Percentiles rank a stretch among this genome's conserved stretches.
Conservation (phyloP, 1,140 invertebrate species). For the Maconellicoccus hirsutus region DNA sequence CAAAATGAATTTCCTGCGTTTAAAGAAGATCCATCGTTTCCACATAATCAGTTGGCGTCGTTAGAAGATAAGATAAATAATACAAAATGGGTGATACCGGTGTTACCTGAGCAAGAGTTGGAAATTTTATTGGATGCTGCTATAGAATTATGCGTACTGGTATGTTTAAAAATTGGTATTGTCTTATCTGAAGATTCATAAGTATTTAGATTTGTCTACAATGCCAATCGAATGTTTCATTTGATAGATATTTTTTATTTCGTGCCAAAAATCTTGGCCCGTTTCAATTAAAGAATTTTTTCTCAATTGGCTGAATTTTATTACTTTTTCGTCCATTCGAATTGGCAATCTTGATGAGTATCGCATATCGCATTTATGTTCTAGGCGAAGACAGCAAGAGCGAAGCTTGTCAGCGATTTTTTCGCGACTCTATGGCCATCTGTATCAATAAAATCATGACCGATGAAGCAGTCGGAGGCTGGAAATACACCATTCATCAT, state of each 20-base stretch:
- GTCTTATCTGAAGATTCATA: no score
- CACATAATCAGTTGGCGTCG: slow-evolving; percentile 66
- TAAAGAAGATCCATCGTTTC: slow-evolving; percentile 48
- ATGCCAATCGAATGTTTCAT: no score
- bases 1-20: slow-evolving; percentile 18
- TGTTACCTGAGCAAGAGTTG: slow-evolving; percentile 88
- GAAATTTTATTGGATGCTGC: slow-evolving; percentile 82
- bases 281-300: no score
- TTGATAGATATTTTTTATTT: no score
- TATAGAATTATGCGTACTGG: slow-evolving; percentile 71
- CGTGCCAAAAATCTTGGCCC: no score
- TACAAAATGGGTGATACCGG: slow-evolving; percentile 92
- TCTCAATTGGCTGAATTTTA: no score
- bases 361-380: no score
- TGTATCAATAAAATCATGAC: slow-evolving; percentile 96
- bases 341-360: no score
- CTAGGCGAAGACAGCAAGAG: slow-evolving; percentile 81
- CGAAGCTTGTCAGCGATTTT: slow-evolving; percentile 87
- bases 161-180: slow-evolving; percentile 34
- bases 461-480: slow-evolving; percentile 95
- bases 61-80: slow-evolving; percentile 91
- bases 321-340: no score
- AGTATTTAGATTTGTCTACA: no score
- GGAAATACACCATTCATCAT: slow-evolving; percentile 94
- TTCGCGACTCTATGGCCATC: slow-evolving; percentile 83